These are phyloP conservation scores for Arizona elegans DNA, from an alignment of 2,113 vertebrate species.

Conservation along the genomic window DNA sequence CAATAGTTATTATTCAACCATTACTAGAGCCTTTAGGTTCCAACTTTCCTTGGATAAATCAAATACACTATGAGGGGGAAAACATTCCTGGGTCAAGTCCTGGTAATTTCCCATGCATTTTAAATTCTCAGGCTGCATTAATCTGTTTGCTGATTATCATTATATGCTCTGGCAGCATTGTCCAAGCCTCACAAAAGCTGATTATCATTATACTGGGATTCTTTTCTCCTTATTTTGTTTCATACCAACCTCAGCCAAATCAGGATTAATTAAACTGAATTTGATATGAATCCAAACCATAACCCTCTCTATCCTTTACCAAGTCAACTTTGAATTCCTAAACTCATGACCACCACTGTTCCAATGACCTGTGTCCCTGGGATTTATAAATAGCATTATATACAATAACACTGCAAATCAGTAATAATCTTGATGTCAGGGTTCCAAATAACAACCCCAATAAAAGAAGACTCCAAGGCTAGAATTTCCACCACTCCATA, in stretches of 20 bases:
- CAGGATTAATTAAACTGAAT: constrained; percentile 55
- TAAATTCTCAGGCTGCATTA: neutral
- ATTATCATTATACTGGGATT: constrained; percentile 44
- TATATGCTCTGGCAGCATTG: constrained; percentile 33
- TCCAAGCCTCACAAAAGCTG: constrained; percentile 32
- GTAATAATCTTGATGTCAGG: constrained; percentile 46
- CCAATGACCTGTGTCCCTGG: constrained; percentile 57
- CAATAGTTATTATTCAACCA: constrained; percentile 4
- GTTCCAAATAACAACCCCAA: too few relatives aligned
- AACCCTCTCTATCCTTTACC: constrained; percentile 42
- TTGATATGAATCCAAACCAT: constrained; percentile 55
- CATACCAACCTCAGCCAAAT: constrained; percentile 57
- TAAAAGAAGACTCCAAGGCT: too few relatives aligned
- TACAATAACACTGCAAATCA: constrained; percentile 57
- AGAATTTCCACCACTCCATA: too few relatives aligned
- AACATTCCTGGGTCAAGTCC: neutral
- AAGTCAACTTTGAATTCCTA: constrained; percentile 63
- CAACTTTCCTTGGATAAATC: constrained; percentile 1
- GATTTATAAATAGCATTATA: constrained; percentile 58
- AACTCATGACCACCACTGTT: constrained; percentile 51
- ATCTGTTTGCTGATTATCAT: constrained; percentile 33
- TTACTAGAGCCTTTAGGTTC: constrained; percentile 20
- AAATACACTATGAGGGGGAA: constrained; percentile 9
- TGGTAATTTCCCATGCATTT: constrained; percentile 11
- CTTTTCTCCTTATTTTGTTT: constrained; percentile 50